These are phyloP conservation scores for Clarias pachynema DNA, from an alignment of 2,797 vertebrate genomes.

Conservation along the genomic window DNA sequence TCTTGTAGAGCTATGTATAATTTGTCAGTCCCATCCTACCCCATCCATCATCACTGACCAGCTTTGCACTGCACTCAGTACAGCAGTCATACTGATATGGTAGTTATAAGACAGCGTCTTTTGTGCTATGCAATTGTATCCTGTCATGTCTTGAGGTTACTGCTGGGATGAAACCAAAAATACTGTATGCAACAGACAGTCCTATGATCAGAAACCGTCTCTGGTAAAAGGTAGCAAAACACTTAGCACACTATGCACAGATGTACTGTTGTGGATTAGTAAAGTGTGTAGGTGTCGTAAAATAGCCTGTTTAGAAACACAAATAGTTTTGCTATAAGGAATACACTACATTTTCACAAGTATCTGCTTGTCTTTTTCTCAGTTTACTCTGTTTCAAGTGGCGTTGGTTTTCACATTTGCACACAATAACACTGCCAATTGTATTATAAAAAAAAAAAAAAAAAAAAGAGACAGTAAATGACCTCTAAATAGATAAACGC, in stretches of 20 bases:
- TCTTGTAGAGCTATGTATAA: slow-evolving; percentile 18
- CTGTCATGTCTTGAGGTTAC: neutral
- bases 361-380: too few relatives aligned
- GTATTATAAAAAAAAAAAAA: too few relatives aligned
- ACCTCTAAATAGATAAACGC: too few relatives aligned
- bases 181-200: neutral
- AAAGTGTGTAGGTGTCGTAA: neutral
- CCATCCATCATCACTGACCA: slow-evolving; percentile 9
- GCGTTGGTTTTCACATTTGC: too few relatives aligned
- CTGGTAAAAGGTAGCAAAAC: neutral
- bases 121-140: neutral
- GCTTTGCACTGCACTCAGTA: neutral
- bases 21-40: neutral
- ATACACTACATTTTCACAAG: too few relatives aligned
- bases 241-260: neutral
- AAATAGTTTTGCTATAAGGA: neutral
- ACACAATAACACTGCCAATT: too few relatives aligned
- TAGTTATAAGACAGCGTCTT: too few relatives aligned
- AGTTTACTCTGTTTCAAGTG: too few relatives aligned
- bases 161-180: neutral
- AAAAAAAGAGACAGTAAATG: too few relatives aligned
- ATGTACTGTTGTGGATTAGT: neutral
- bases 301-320: neutral
- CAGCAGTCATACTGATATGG: neutral
- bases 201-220: neutral